Percentiles rank a stretch among this genome's conserved stretches.
These are phyloP conservation scores for Chanos chanos DNA, from an alignment of 2,797 vertebrate genomes.

Conservation along the genomic window DNA sequence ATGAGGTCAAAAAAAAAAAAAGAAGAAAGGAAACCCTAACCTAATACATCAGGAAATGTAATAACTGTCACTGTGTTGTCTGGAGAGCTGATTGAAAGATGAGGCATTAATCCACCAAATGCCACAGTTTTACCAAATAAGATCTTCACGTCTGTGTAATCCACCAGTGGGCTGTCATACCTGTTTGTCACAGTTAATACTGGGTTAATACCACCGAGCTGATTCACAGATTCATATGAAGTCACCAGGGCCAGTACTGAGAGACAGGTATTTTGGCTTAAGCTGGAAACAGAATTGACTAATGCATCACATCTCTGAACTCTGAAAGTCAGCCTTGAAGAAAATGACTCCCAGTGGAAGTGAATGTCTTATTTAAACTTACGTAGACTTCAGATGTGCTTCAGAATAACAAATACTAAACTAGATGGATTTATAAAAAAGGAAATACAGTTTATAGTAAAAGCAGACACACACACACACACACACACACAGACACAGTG, in stretches of 20 bases:
- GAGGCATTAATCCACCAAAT: slow-evolving; percentile 22
- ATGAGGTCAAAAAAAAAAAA: no score
- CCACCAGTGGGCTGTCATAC: slow-evolving; percentile 13
- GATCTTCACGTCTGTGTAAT: slow-evolving; percentile 20
- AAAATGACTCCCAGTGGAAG: slow-evolving; percentile 9
- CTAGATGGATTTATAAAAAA: no score
- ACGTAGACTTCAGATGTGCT: no score
- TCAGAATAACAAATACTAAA: no score
- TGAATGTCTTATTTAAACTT: not conserved
- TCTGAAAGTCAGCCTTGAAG: not conserved
- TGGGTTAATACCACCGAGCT: slow-evolving; percentile 32
- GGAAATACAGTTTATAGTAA: no score
- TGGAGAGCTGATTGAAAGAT: slow-evolving; percentile 14
- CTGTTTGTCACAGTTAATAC: slow-evolving; percentile 41
- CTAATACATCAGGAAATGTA: not conserved
- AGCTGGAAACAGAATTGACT: slow-evolving; percentile 33
- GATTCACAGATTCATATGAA: slow-evolving; percentile 29
- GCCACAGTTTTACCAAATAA: not conserved
- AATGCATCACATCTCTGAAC: slow-evolving; percentile 10
- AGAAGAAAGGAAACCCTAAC: not conserved
- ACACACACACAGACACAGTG: no score
- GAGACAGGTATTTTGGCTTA: slow-evolving; percentile 34
- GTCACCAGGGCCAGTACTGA: slow-evolving; percentile 33
- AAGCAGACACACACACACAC: no score
- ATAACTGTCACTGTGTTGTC: slow-evolving; percentile 12